phyloP scores from a whole-genome alignment of 2,888 invertebrate genomes.

The Sinelater perroti region DNA sequence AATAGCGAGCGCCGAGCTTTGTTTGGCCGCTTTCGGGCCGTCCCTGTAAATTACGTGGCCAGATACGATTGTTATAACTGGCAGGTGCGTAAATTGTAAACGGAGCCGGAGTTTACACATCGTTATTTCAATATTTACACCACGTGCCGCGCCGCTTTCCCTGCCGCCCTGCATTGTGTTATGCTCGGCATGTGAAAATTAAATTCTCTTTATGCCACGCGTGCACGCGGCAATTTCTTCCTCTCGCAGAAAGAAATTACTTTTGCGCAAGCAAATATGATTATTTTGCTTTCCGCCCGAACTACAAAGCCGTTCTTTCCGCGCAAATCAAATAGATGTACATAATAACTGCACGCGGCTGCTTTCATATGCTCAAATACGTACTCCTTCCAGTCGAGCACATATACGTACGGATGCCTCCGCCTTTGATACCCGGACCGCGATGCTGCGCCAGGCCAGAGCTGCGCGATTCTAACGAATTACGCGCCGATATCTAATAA shows the following conservation, averaged over 20 bases:
- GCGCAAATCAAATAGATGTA: slow-evolving; percentile 29
- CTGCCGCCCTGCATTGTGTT: slow-evolving; percentile 36
- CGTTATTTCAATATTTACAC: slow-evolving; percentile 43
- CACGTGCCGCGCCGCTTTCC: slow-evolving; percentile 30
- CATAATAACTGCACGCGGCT: too few species aligned
- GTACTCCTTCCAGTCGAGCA: slow-evolving; percentile 1
- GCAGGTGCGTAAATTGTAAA: slow-evolving; percentile 46
- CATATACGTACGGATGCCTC: too few species aligned
- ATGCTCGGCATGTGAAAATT: slow-evolving; percentile 36
- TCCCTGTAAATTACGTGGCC: slow-evolving; percentile 43
- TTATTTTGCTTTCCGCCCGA: slow-evolving; percentile 30
- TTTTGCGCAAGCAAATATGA: slow-evolving; percentile 36
- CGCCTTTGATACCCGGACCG: slow-evolving; percentile 17
- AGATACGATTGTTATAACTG: slow-evolving; percentile 43
- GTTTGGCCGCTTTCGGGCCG: slow-evolving; percentile 36
- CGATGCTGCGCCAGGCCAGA: slow-evolving; percentile 5
- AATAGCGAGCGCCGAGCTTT: slow-evolving; percentile 41
- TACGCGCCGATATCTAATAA: slow-evolving; percentile 21
- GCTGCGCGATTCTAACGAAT: slow-evolving; percentile 10
- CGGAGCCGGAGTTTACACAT: slow-evolving; percentile 39
- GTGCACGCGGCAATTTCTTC: slow-evolving; percentile 23
- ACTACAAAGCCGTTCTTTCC: slow-evolving; percentile 27
- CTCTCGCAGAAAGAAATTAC: slow-evolving; percentile 33
- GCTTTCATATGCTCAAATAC: slow-evolving; percentile 24
- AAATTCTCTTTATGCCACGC: slow-evolving; percentile 35